phyloP scores from a whole-genome alignment of 1,140 invertebrate species.

The Hypothenemus hampei region DNA sequence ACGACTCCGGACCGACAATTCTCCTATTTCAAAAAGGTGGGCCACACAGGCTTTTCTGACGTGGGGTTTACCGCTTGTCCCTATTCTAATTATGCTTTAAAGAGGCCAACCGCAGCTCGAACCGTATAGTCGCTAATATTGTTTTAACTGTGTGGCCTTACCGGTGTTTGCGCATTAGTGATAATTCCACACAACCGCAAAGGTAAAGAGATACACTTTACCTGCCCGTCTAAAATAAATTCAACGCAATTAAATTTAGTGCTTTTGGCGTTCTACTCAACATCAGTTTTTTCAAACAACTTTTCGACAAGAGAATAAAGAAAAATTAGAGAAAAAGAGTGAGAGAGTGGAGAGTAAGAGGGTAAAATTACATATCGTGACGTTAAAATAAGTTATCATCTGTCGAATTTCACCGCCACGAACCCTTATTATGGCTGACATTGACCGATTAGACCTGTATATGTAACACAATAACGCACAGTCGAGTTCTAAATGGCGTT shows the following conservation, averaged over 20 bases:
- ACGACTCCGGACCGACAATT: background rate
- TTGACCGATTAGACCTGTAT: constrained; percentile 27
- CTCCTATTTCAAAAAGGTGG: constrained; percentile 6
- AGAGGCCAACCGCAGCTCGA: constrained; percentile 11
- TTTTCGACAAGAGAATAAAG: too few species aligned
- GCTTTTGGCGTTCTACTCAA: too few species aligned
- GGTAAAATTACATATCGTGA: constrained; percentile 24
- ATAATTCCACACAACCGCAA: constrained; percentile 6
- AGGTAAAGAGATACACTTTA: constrained; percentile 1
- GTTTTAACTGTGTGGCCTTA: constrained; percentile 17
- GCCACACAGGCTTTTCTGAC: constrained; percentile 1
- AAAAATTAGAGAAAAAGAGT: background rate
- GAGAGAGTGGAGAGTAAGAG: background rate
- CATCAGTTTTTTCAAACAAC: too few species aligned
- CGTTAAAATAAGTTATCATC: constrained; percentile 26
- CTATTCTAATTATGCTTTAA: constrained; percentile 16
- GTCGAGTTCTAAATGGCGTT: constrained; percentile 22
- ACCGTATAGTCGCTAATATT: constrained; percentile 14
- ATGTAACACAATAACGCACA: constrained; percentile 23
- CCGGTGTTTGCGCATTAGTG: constrained; percentile 13
- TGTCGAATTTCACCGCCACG: constrained; percentile 26
- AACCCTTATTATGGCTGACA: constrained; percentile 26
- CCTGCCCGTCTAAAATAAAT: too few species aligned
- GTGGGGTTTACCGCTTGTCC: constrained; percentile 11
- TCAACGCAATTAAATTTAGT: too few species aligned